Evolutionary conservation across 1,140 invertebrate genomes (phyloP), one percentile per base, ranked within the genome.

Genomic region (Nylanderia fulva): DNA sequence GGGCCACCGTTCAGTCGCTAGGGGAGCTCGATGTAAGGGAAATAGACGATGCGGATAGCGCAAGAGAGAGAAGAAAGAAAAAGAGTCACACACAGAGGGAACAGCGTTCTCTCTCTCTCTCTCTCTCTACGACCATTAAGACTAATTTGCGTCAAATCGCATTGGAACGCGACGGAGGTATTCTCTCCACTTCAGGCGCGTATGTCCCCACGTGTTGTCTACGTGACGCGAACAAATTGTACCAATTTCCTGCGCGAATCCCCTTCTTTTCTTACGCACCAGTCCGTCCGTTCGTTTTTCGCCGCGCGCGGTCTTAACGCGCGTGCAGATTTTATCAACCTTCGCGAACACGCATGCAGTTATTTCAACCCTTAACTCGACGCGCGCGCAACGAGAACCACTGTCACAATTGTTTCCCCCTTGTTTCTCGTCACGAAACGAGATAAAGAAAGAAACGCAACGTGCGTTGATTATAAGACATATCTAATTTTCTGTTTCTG

Each of bases 61-160:
- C 56, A 13, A 54, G 60, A 71, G 18, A 54, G 60, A 71, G 71
- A 69, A 63, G 52, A 82, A 75, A n/a, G 56, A 85, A 64, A 33
- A 33, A 33, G 29, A 90, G 84, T 84, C 82, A 77, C 64, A 27
- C 82, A 77, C 64, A 27, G 82, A 58, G 72, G 68, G 27, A 64
- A 58, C 68, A 58, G 36, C 36, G 68, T 24, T 85, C 84, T 87
- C n/a, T n/a, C n/a, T n/a, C n/a, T n/a, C n/a, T n/a, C n/a, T n/a
- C n/a, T n/a, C n/a, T n/a, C 85, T 91, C 86, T 84, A 88, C 87
- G 88, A 77, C 90, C 89, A 93, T 93, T 93, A 93, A 88, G 88
- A 93, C 91, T 93, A 93, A 93, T 93, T 93, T 92, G 92, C 92
- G 91, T 93, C 91, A 92, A 92, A 93, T 92, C 91, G 90, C 88